Percentiles rank a stretch among this genome's conserved stretches.
These are phyloP conservation scores for Argynnis bischoffii DNA, from an alignment of 2,888 invertebrate species.

Conservation along the genomic window DNA sequence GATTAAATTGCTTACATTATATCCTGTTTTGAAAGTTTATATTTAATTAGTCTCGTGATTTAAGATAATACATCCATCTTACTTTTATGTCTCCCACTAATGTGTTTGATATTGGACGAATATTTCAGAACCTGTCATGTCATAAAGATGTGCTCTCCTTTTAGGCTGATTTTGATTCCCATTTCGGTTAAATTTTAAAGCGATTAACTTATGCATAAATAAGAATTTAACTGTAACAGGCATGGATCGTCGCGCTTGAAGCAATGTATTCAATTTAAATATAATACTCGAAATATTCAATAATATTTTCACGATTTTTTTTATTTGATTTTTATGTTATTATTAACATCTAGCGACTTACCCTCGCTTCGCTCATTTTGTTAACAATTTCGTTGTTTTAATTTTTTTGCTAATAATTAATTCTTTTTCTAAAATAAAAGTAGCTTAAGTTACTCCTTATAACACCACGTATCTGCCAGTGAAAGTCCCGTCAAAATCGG, in stretches of 20 bases:
- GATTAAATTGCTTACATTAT: constrained; percentile 37
- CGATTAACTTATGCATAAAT: constrained; percentile 17
- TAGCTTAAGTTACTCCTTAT: too few species aligned
- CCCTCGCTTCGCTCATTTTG: too few species aligned
- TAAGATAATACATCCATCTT: constrained; percentile 41
- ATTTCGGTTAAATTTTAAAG: constrained; percentile 25
- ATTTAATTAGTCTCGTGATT: constrained; percentile 44
- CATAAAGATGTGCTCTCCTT: constrained; percentile 19
- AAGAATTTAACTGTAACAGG: constrained; percentile 8
- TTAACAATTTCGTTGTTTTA: too few species aligned
- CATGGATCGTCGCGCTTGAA: neutral
- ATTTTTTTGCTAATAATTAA: too few species aligned
- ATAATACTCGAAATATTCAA: neutral
- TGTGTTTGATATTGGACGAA: constrained; percentile 33
- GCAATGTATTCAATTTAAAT: neutral
- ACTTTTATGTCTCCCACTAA: constrained; percentile 37
- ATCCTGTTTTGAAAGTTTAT: constrained; percentile 33
- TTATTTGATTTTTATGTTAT: too few species aligned
- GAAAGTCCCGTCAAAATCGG: too few species aligned
- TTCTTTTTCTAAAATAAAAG: too few species aligned
- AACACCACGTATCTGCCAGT: too few species aligned
- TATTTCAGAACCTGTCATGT: constrained; percentile 27
- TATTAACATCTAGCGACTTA: too few species aligned
- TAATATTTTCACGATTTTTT: too few species aligned
- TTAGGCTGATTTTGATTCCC: neutral